phyloP scores from a whole-genome alignment of 2,797 vertebrate genomes.

The Acanthiza pusilla region DNA sequence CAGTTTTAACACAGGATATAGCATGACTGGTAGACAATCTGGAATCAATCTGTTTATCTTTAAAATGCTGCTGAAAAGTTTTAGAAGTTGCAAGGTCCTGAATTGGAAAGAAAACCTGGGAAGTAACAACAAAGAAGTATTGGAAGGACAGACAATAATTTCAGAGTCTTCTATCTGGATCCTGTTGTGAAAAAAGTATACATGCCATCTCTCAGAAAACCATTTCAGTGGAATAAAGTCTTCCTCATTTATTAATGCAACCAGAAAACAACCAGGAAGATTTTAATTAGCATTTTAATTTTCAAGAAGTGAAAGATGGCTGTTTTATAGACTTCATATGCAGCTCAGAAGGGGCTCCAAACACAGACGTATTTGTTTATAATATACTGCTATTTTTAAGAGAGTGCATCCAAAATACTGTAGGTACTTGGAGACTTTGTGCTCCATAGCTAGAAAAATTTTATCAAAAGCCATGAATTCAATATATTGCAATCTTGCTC shows the following conservation, averaged over 20 bases:
- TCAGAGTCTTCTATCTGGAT: slow-evolving; percentile 26
- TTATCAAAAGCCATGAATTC: slow-evolving; percentile 78
- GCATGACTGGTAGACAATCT: slow-evolving; percentile 48
- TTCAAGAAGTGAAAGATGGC: slow-evolving; percentile 37
- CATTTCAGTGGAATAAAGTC: slow-evolving; percentile 30
- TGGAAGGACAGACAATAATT: slow-evolving; percentile 39
- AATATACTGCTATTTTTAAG: slow-evolving; percentile 64
- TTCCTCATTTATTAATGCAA: slow-evolving; percentile 48
- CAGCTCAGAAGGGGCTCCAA: slow-evolving; percentile 62
- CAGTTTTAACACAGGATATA: slow-evolving; percentile 54
- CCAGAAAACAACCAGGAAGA: slow-evolving; percentile 1
- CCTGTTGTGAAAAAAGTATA: slow-evolving; percentile 18
- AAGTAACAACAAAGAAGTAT: slow-evolving; percentile 63
- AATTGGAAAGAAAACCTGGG: slow-evolving; percentile 52
- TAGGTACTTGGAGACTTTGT: slow-evolving; percentile 38
- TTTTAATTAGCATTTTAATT: slow-evolving; percentile 58
- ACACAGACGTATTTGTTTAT: slow-evolving; percentile 70
- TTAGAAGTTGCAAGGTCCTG: slow-evolving; percentile 58
- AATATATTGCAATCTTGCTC: slow-evolving; percentile 71
- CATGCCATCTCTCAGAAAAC: slow-evolving; percentile 20
- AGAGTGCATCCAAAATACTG: slow-evolving; percentile 55
- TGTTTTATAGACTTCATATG: slow-evolving; percentile 64
- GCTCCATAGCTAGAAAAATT: slow-evolving; percentile 53
- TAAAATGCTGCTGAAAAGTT: slow-evolving; percentile 56
- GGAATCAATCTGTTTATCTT: slow-evolving; percentile 69